These are phyloP conservation scores for Elgaria multicarinata DNA, from an alignment of 2,113 vertebrate species.

Conservation along the genomic window DNA sequence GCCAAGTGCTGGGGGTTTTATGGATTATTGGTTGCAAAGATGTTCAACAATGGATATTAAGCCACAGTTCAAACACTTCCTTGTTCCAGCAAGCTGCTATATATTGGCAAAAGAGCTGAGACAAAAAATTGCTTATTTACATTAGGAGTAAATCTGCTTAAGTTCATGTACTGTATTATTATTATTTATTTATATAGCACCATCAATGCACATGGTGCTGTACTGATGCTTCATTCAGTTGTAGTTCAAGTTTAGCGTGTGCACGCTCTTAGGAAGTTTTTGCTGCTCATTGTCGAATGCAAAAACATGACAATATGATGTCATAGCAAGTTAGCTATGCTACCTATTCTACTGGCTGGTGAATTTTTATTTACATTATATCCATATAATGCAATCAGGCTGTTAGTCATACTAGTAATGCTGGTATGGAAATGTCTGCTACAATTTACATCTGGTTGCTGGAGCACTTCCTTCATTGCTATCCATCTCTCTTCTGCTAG, in stretches of 20 bases:
- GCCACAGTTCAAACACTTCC: neutral
- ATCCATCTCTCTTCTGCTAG: no score
- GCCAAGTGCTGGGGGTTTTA: neutral
- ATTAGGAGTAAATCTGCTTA: neutral
- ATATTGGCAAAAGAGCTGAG: neutral
- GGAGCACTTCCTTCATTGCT: no score
- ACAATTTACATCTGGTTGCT: no score
- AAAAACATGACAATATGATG: neutral
- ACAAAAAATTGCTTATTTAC: no score
- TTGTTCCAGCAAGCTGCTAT: neutral
- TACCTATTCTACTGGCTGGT: neutral
- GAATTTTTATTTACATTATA: neutral
- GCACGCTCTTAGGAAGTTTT: neutral
- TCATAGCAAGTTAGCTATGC: neutral
- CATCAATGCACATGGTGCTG: no score
- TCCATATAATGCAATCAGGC: neutral
- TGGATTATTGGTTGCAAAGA: neutral
- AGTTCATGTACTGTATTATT: neutral
- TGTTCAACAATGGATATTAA: neutral
- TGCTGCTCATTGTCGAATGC: neutral
- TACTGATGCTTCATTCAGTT: neutral
- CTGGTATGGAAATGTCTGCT: neutral
- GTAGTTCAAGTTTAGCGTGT: neutral
- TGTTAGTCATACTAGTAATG: neutral
- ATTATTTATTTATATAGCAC: no score